Base-by-base conservation (phyloP, 2,797 vertebrate genomes). In the Myotis findleyi region DNA sequence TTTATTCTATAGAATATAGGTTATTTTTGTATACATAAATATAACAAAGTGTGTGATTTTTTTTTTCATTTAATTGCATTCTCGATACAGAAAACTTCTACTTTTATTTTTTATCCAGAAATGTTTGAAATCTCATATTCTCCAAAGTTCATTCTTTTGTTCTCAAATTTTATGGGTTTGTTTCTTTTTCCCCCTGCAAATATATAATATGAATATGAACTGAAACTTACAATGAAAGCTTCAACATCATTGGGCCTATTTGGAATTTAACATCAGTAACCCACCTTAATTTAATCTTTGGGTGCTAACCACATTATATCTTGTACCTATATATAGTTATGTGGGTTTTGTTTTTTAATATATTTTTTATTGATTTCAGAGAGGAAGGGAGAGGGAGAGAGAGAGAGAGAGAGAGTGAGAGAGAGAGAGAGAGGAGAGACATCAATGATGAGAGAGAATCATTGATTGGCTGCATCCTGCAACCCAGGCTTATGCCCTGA, bases 31-130 rank as follows among this genome's bases (percentile, higher is more conserved):
- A 62, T 41, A 44, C 8, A 93, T 38, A 79, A 41, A 49, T 51
- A 64, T 5, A n/a, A 1, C 64, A 41, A 16, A 62, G 4, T 75
- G 16, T 1, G 23, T 85, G 36, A 17, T 47, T 71, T 94, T 51
- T 94, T 51, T 95, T 44, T 75, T 77, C 38, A 38, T 87, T 89
- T 59, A 79, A 83, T 79, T 91, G 23, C 16, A 68, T 83, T 93
- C 21, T 55, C 2, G 44, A 57, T 57, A 57, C 25, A 83, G 33
- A 83, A 25, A 82, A 51, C 25, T 0, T 81, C 23, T 77, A 10
- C 2, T 20, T 95, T 75, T 16, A 62, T 85, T 53, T 89, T 89
- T 47, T 87, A 13, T 1, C 30, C 30, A 72, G 10, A 69, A 62
- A 59, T 71, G 30, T 86, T 71, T 89, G 14, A 79, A 83, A 27